These are phyloP conservation scores for Rhynchotus rufescens DNA, from an alignment of 2,797 vertebrate species.

Conservation along the genomic window DNA sequence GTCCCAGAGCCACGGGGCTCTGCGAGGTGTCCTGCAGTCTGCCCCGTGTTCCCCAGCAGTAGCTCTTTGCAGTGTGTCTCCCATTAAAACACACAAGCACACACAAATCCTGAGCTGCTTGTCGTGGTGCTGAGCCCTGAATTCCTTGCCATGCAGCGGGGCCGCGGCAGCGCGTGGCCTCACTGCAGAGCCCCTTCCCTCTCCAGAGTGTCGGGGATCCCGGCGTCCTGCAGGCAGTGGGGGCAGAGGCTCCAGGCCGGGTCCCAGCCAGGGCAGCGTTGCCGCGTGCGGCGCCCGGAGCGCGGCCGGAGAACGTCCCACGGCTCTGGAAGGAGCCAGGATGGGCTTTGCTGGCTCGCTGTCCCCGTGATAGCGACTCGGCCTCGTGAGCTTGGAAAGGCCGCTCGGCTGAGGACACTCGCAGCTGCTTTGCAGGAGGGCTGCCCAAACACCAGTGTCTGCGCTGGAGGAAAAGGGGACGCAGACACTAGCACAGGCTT, in stretches of 20 bases:
- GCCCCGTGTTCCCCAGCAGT: not conserved
- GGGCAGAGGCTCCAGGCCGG: not conserved
- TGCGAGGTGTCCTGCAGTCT: no score
- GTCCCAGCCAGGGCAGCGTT: not conserved
- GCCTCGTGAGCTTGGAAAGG: no score
- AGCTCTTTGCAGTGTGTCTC: not conserved
- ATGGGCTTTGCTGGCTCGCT: not conserved
- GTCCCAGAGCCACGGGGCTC: not conserved
- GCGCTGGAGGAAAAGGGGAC: not conserved
- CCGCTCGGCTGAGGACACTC: no score
- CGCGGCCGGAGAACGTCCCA: not conserved
- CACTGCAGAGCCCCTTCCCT: not conserved
- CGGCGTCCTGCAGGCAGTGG: not conserved
- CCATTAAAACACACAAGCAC: no score
- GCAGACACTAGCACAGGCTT: not conserved
- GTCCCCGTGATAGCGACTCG: no score
- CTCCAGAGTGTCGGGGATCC: not conserved
- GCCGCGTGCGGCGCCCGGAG: not conserved
- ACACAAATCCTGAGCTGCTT: not conserved
- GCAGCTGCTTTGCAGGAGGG: no score
- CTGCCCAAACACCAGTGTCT: no score
- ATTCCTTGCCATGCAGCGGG: not conserved
- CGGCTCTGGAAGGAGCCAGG: not conserved
- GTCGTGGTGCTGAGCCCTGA: not conserved
- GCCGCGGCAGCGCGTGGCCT: not conserved